Conservation (phyloP, 2,888 invertebrate species). For the Ochropleura leucogaster region DNA sequence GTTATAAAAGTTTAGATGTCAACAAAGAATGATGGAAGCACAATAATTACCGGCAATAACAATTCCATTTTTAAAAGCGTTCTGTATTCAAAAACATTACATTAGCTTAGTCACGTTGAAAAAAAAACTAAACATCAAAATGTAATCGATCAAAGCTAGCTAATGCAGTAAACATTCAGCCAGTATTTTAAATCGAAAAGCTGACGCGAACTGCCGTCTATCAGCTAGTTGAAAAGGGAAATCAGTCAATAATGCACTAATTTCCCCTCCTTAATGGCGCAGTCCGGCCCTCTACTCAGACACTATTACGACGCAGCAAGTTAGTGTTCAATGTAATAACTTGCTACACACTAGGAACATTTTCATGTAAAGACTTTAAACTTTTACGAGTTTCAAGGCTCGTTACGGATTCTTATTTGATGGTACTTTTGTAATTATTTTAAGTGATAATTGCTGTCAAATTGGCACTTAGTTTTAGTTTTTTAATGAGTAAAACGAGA, state of each 20-base stretch:
- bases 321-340: conserved; percentile 78
- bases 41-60: conserved; percentile 57
- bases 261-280: conserved; percentile 89
- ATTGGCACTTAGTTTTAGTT: conserved; percentile 45
- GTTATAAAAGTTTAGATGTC: conserved; percentile 39
- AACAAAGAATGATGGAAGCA: conserved; percentile 49
- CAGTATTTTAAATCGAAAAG: conserved; percentile 84
- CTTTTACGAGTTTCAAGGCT: conserved; percentile 62
- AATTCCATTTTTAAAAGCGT: conserved; percentile 63
- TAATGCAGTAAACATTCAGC: conserved; percentile 79
- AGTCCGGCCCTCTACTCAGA: conserved; percentile 77
- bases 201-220: conserved; percentile 79
- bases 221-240: conserved; percentile 89
- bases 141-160: conserved; percentile 72
- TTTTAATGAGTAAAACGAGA: conserved; percentile 35
- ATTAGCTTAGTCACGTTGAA: conserved; percentile 62
- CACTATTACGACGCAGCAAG: conserved; percentile 82
- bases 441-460: conserved; percentile 53
- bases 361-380: conserved; percentile 69
- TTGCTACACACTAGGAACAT: conserved; percentile 63
- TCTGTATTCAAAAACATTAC: conserved; percentile 53
- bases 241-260: conserved; percentile 91
- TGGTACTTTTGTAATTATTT: conserved; percentile 55
- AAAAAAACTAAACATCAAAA: conserved; percentile 61
- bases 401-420: conserved; percentile 56